phyloP scores from a whole-genome alignment of 2,113 vertebrate species.

The Rhinolophus sinicus region DNA sequence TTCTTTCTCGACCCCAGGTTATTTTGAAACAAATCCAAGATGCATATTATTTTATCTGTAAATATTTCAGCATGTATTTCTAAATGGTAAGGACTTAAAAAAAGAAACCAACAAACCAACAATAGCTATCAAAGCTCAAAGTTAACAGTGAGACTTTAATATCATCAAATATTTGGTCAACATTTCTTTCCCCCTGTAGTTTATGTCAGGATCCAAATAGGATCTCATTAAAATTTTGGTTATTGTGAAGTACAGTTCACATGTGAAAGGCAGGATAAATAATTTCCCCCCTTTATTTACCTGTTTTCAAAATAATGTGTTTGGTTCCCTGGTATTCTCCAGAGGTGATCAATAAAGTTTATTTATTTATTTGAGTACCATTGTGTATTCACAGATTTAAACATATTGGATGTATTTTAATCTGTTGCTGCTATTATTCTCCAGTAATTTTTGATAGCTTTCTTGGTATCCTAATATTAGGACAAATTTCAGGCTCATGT shows the following conservation, averaged over 20 bases:
- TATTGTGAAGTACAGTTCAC: constrained; percentile 10
- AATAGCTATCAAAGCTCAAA: not conserved
- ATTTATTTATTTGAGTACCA: not conserved
- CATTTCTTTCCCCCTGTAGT: not conserved
- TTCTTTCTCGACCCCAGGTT: not conserved
- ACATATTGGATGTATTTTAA: not conserved
- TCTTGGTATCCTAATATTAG: not conserved
- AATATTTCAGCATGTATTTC: not conserved
- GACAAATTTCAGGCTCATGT: not conserved
- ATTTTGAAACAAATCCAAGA: constrained; percentile 26
- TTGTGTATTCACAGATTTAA: not conserved
- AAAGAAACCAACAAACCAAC: not conserved
- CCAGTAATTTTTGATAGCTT: not conserved
- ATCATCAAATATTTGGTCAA: not conserved
- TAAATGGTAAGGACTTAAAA: not conserved
- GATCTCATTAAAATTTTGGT: constrained; percentile 57
- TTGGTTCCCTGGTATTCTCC: constrained; percentile 2
- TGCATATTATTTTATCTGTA: not conserved
- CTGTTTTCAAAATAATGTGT: constrained; percentile 56
- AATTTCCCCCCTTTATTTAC: constrained; percentile 16
- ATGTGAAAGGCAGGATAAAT: constrained; percentile 23
- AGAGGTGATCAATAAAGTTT: not conserved
- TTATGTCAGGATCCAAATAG: not conserved
- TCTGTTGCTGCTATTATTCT: not conserved
- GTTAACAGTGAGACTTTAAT: not conserved